These are phyloP conservation scores for Melanotaenia parkinsoni DNA, from an alignment of 2,797 vertebrate species.

Conservation along the genomic window DNA sequence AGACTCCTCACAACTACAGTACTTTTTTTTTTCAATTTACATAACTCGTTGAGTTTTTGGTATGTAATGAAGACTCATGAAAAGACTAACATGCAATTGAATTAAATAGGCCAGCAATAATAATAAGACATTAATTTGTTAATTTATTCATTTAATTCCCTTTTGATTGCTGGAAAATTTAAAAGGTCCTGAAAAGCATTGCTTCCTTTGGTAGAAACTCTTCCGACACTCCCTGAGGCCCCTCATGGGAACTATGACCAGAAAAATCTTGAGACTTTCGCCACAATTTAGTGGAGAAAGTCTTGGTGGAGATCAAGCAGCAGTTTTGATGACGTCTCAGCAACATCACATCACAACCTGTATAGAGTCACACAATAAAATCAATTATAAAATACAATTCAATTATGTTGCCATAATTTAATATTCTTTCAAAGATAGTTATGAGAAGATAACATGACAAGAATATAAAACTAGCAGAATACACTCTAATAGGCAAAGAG, in stretches of 20 bases:
- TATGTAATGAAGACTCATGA: not conserved
- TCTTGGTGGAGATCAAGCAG: constrained; percentile 20
- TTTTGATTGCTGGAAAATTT: no score
- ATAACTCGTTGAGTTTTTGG: constrained; percentile 20
- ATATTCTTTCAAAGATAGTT: not conserved
- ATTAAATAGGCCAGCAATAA: not conserved
- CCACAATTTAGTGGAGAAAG: constrained; percentile 32
- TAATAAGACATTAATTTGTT: no score
- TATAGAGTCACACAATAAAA: not conserved
- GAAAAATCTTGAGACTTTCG: constrained; percentile 39
- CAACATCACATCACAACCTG: not conserved
- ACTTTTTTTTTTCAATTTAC: constrained; percentile 39
- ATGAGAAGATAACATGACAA: not conserved
- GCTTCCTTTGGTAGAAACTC: constrained; percentile 20
- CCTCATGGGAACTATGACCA: constrained; percentile 27
- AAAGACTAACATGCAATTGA: constrained; percentile 5
- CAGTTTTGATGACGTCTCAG: constrained; percentile 23
- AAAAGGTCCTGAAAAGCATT: not conserved
- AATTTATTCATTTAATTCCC: no score
- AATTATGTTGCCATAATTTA: not conserved
- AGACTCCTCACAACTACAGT: constrained; percentile 25
- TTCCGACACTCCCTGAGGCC: constrained; percentile 12
- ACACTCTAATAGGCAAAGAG: not conserved
- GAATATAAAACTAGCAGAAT: not conserved
- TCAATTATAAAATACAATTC: not conserved